Base-by-base conservation (phyloP, 2,797 vertebrate genomes). In the Galagoides demidoff region DNA sequence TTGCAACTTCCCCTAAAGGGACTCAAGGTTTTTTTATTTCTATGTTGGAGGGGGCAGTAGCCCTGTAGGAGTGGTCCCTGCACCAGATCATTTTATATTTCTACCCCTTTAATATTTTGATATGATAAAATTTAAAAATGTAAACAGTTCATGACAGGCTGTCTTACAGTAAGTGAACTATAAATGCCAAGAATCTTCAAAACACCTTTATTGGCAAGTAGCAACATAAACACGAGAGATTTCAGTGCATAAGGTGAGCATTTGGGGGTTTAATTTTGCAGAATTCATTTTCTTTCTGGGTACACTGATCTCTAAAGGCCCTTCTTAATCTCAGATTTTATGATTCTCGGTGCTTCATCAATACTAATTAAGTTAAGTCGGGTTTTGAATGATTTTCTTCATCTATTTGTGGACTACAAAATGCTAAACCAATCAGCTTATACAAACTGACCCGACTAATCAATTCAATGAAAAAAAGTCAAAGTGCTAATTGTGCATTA, bases 321-420 rank as follows among this genome's bases (percentile, higher is more conserved):
- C 20, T 90, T 89, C 31, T 92, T 73, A 87, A 92, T 76, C 91
- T 86, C 39, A 86, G n/a, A 68, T 92, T 95, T 96, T 94, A 81
- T 77, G 66, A 74, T 84, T 84, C 31, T 95, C 17, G 34, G 76
- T 81, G 31, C 2, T 95, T 59, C 9, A 37, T 96, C 89, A 90
- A 96, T 96, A 74, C 63, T 92, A 97, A 95, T 95, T 92, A 95
- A 93, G 83, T 93, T 87, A 93, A 94, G 39, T 84, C 87, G 22
- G n/a, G n/a, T 64, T 94, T 89, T 79, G 39, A 82, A 78, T 93
- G 66, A 93, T 95, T 88, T 94, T 95, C 64, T 85, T 89, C 74
- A 34, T 91, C 73, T 94, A 79, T 90, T 73, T 93, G 81, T 90
- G 52, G 34, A 82, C 82, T 77, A 90, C 68, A 92, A 90, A 96